A percentile compares a stretch with the other conserved stretches of the same genome.
These are phyloP conservation scores for Micrastur ruficollis DNA, from an alignment of 2,797 vertebrate species.

Conservation along the genomic window DNA sequence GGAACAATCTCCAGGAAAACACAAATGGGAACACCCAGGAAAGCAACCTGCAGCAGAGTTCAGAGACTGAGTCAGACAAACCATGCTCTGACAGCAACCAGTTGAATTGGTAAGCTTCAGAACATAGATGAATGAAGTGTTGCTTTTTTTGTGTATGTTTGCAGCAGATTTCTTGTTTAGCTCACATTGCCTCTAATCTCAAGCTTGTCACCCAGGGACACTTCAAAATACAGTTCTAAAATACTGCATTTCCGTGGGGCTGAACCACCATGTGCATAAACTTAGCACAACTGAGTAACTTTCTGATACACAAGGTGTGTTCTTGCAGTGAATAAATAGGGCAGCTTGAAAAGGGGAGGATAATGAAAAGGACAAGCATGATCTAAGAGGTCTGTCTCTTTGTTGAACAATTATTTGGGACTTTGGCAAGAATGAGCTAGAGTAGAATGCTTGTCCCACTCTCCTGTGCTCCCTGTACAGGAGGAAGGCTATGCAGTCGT, in stretches of 20 bases:
- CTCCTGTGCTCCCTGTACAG: background rate
- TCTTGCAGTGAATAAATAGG: background rate
- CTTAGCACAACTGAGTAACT: background rate
- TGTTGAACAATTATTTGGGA: background rate
- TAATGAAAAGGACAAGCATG: background rate
- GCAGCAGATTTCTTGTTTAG: background rate
- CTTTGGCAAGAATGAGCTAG: background rate
- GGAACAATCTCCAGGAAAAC: constrained; percentile 61
- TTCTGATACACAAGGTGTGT: background rate
- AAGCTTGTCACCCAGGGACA: background rate
- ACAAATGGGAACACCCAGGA: background rate
- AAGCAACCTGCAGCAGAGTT: background rate
- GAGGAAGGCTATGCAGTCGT: background rate
- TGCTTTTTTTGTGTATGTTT: background rate
- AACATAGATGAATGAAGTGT: background rate
- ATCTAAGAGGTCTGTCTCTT: background rate
- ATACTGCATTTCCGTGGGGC: background rate
- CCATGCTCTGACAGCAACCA: background rate
- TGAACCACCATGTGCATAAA: background rate
- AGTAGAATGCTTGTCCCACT: fast-evolving
- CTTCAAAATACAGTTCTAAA: background rate
- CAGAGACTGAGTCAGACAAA: background rate
- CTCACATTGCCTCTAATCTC: background rate
- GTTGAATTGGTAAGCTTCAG: constrained; percentile 62
- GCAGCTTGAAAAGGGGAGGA: background rate